Evolutionary conservation across 2,113 vertebrate genomes (phyloP).

Genomic region (Myocastor coypus): DNA sequence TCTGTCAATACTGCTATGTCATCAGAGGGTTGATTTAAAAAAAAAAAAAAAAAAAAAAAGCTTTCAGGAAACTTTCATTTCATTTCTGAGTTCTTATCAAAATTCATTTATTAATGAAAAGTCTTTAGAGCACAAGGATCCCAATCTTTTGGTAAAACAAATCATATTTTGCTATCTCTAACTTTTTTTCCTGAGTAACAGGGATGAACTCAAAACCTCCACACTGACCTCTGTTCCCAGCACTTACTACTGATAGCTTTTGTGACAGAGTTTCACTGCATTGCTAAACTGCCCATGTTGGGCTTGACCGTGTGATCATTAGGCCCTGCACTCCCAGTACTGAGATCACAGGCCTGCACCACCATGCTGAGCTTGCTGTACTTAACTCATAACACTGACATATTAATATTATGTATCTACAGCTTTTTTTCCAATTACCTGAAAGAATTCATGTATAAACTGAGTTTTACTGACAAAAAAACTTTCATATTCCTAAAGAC

Average conservation of each 20-base stretch:
- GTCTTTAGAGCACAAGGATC: conserved; percentile 18
- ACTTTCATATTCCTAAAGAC: background rate
- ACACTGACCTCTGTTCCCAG: background rate
- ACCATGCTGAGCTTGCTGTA: background rate
- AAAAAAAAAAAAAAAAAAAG: conserved; percentile 43
- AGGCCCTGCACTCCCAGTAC: background rate
- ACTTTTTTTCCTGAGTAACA: background rate
- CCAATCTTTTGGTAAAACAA: conserved; percentile 36
- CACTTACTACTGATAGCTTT: background rate
- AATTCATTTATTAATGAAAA: conserved; percentile 16
- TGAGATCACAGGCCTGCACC: background rate
- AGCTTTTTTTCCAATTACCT: conserved; percentile 1
- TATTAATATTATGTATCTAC: background rate
- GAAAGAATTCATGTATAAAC: background rate
- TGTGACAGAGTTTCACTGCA: background rate
- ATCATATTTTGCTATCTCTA: background rate
- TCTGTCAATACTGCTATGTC: conserved; percentile 11
- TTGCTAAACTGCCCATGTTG: background rate
- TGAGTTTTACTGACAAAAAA: background rate
- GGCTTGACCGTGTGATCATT: background rate
- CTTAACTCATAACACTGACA: background rate
- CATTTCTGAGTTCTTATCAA: conserved; percentile 2
- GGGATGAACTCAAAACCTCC: background rate
- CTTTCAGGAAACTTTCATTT: background rate
- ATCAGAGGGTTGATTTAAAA: background rate